These are phyloP conservation scores for Ecdyonurus torrentis DNA, from an alignment of 2,888 invertebrate species.

Conservation along the genomic window DNA sequence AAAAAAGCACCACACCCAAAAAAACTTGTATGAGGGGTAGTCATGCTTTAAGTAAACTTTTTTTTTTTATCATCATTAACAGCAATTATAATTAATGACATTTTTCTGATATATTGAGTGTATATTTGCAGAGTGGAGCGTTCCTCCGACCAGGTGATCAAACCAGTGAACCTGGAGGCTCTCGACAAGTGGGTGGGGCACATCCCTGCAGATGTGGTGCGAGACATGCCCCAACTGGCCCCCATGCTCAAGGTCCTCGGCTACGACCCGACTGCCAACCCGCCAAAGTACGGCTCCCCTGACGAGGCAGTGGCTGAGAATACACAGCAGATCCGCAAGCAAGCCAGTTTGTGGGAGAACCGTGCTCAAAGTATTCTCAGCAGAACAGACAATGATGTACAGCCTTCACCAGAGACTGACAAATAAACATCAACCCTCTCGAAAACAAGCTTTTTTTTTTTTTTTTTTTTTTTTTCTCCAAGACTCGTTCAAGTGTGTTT, in stretches of 20 bases:
- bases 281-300: constrained; percentile 82
- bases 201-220: constrained; percentile 78
- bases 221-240: constrained; percentile 82
- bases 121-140: constrained; percentile 84
- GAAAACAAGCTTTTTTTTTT: too few relatives aligned
- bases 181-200: constrained; percentile 82
- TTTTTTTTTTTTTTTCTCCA: too few relatives aligned
- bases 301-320: constrained; percentile 46
- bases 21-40: too few relatives aligned
- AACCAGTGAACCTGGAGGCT: constrained; percentile 93
- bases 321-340: constrained; percentile 5
- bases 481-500: too few relatives aligned
- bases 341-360: constrained; percentile 4
- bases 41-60: too few relatives aligned
- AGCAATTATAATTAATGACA: too few relatives aligned
- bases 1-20: too few relatives aligned
- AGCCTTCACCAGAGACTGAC: background rate
- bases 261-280: constrained; percentile 93
- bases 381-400: background rate
- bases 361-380: constrained; percentile 5
- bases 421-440: background rate
- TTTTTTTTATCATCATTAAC: too few relatives aligned
- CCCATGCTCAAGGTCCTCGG: constrained; percentile 82
- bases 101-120: too few relatives aligned
- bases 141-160: constrained; percentile 96